Percentiles rank a stretch among this genome's conserved stretches.
Conservation (phyloP, 1,140 invertebrate species). For the Hormaphis cornu region DNA sequence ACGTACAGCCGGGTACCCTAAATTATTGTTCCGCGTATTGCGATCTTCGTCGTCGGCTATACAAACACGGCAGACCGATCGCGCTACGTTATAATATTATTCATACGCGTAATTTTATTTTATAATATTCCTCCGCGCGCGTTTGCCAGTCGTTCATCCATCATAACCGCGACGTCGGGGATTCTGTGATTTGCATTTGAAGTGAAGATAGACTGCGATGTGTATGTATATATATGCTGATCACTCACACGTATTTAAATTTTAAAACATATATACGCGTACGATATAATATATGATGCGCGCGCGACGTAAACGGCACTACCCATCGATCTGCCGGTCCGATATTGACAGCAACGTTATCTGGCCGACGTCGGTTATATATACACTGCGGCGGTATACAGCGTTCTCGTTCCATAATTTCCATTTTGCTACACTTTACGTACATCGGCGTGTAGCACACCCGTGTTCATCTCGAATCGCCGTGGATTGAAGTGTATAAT, state of each 20-base stretch:
- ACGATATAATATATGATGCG: not conserved
- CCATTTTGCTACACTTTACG: not conserved
- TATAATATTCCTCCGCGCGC: too few relatives aligned
- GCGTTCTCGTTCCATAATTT: conserved; percentile 6
- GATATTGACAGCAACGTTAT: conserved; percentile 18
- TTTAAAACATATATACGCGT: too few relatives aligned
- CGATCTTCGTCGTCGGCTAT: too few relatives aligned
- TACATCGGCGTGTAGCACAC: not conserved
- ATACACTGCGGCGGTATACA: too few relatives aligned
- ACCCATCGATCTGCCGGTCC: conserved; percentile 20
- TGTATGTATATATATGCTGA: not conserved
- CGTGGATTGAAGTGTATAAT: too few relatives aligned
- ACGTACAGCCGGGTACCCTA: too few relatives aligned
- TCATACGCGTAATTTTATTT: too few relatives aligned
- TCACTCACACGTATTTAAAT: not conserved
- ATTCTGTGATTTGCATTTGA: conserved; percentile 25
- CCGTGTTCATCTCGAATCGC: too few relatives aligned
- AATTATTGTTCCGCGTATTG: too few relatives aligned
- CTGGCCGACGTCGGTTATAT: not conserved
- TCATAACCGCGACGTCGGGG: not conserved
- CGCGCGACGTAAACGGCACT: not conserved
- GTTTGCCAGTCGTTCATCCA: not conserved
- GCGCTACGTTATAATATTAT: too few relatives aligned
- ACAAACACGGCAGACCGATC: too few relatives aligned
- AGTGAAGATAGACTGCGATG: conserved; percentile 28